Evolutionary conservation across 2,113 vertebrate genomes (phyloP).

Genomic region (Syrrhaptes paradoxus): DNA sequence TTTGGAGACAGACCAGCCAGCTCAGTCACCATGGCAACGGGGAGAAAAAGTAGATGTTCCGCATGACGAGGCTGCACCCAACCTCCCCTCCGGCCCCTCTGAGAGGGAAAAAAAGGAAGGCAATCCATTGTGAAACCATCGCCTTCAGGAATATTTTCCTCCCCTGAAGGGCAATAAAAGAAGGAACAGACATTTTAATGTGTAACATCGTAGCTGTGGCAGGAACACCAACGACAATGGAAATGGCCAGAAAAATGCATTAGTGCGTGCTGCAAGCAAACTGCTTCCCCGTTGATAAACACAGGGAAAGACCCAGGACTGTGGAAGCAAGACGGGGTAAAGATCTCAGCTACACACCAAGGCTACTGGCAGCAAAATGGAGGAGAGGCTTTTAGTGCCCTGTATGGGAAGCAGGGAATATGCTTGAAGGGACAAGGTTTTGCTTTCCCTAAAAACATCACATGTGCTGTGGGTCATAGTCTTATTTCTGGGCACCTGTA

Average conservation of each 20-base stretch:
- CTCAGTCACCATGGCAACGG: constrained; percentile 19
- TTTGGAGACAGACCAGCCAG: not conserved
- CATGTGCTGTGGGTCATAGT: not conserved
- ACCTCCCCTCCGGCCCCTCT: not conserved
- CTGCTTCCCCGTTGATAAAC: not conserved
- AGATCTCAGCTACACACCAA: not conserved
- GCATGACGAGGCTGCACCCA: constrained; percentile 10
- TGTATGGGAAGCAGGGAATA: not conserved
- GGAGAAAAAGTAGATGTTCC: constrained; percentile 22
- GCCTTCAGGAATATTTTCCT: constrained; percentile 14
- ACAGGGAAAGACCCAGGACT: not conserved
- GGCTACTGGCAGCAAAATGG: not conserved
- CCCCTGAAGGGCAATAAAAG: not conserved
- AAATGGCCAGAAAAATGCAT: not conserved
- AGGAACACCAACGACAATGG: not conserved
- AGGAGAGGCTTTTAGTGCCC: not conserved
- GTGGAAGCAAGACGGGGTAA: not conserved
- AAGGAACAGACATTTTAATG: not conserved
- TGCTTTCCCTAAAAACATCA: not conserved
- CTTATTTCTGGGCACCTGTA: not conserved
- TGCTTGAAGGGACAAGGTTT: not conserved
- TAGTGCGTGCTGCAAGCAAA: not conserved
- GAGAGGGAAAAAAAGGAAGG: not conserved
- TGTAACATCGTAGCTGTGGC: not conserved
- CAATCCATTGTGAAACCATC: not conserved